phyloP scores from a whole-genome alignment of 2,888 invertebrate genomes.

The Achlya flavicornis region DNA sequence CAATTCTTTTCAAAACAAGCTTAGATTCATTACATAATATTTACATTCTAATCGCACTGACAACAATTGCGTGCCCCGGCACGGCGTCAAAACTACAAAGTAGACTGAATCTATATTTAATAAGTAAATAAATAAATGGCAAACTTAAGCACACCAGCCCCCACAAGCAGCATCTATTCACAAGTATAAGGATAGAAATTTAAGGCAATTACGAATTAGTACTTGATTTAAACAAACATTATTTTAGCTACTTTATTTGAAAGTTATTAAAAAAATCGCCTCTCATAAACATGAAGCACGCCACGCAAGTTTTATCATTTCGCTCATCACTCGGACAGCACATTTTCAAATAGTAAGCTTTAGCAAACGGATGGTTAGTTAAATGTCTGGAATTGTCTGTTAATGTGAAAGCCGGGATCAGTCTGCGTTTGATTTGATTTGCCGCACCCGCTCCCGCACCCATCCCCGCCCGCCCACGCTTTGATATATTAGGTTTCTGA shows the following conservation, averaged over 20 bases:
- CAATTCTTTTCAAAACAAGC: too few species aligned
- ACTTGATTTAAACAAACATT: too few species aligned
- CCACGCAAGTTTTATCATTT: neutral
- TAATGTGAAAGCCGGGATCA: slow-evolving; percentile 36
- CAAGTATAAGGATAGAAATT: too few species aligned
- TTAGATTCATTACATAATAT: too few species aligned
- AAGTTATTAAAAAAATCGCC: neutral
- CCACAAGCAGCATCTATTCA: too few species aligned
- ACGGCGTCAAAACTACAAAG: too few species aligned
- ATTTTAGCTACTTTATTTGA: neutral
- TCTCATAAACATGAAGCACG: neutral
- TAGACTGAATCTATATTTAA: too few species aligned
- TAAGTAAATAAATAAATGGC: too few species aligned
- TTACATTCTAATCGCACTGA: too few species aligned
- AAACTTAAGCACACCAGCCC: too few species aligned
- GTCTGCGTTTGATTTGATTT: slow-evolving; percentile 17
- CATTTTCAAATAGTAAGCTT: neutral
- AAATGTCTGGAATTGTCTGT: slow-evolving; percentile 36
- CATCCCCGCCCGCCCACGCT: slow-evolving; percentile 15
- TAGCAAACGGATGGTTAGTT: slow-evolving; percentile 21
- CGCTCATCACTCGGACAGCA: slow-evolving; percentile 11
- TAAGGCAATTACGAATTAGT: too few species aligned
- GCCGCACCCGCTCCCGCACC: slow-evolving; percentile 18
- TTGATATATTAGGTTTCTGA: slow-evolving; percentile 22
- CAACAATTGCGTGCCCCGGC: too few species aligned